These are phyloP conservation scores for Hemithea aestivaria DNA, from an alignment of 2,888 invertebrate genomes.

Conservation along the genomic window DNA sequence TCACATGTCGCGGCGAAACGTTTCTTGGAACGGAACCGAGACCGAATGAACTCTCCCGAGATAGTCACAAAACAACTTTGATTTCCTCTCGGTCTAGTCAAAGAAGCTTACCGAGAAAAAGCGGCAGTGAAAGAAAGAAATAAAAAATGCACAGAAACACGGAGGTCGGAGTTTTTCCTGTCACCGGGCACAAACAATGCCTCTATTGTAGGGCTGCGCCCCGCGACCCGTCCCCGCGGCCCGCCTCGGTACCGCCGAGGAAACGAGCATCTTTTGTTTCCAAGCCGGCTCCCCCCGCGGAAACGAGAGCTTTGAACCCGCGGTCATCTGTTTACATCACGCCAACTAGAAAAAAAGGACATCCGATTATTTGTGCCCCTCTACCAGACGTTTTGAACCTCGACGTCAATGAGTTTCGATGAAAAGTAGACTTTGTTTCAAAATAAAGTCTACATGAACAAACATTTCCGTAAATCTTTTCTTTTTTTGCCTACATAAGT, in stretches of 20 bases:
- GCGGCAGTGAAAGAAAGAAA: slow-evolving; percentile 58
- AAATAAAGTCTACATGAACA: slow-evolving; percentile 1
- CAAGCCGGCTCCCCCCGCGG: slow-evolving; percentile 54
- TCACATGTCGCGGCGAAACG: slow-evolving; percentile 1
- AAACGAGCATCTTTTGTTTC: slow-evolving; percentile 78
- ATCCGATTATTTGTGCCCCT: slow-evolving; percentile 47
- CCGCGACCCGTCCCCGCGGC: slow-evolving; percentile 35
- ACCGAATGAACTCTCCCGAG: slow-evolving; percentile 33
- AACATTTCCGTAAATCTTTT: slow-evolving; percentile 4
- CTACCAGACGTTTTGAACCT: slow-evolving; percentile 17
- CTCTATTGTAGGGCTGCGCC: slow-evolving; percentile 60
- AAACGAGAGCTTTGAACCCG: slow-evolving; percentile 70
- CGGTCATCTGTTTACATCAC: slow-evolving; percentile 75
- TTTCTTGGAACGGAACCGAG: slow-evolving; percentile 4
- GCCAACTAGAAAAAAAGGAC: slow-evolving; percentile 57
- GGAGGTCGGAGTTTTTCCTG: slow-evolving; percentile 79
- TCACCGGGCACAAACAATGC: slow-evolving; percentile 78
- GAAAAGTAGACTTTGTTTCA: slow-evolving; percentile 7
- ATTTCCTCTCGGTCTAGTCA: slow-evolving; percentile 64
- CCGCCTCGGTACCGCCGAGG: slow-evolving; percentile 55
- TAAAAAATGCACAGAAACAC: slow-evolving; percentile 78
- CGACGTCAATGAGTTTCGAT: slow-evolving; percentile 18
- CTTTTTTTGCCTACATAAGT: not conserved
- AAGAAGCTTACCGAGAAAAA: slow-evolving; percentile 65
- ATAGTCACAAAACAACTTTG: slow-evolving; percentile 63